Evolutionary conservation across 92 coral and sea anemone species (phyloP), one percentile per base, ranked within the genome.

Genomic region (Hydrozoanthus gracilis): DNA sequence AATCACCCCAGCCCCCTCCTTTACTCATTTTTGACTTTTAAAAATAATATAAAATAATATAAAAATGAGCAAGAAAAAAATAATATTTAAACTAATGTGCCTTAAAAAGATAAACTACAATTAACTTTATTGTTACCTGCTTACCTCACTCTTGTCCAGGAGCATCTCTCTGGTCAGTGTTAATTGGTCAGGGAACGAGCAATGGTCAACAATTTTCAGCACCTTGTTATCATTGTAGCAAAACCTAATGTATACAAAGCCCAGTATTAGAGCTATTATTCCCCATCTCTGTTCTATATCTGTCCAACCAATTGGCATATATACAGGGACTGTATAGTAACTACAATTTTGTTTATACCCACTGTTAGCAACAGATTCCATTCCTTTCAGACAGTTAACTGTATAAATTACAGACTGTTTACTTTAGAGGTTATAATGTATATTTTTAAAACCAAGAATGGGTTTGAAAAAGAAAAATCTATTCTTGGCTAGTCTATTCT

Each of bases 141-240:
- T 5, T 56, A 56, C 64, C 64, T 56, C 64, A 56, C 64, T 56
- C 9, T 0, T 56, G 64, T 5, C 64, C 64, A 0, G 64, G 64
- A 56, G 11, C 64, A 56, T 56, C 64, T 56, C 64, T 5, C 12
- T 56, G 64, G 64, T 56, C 64, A 56, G 64, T 56, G 64, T 56
- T 8, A 56, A 56, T 8, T 56, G 8, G 64, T 5, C 64, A 56
- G 64, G 64, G 64, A 56, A 56, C 9, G 64, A 56, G 64, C 64
- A 56, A 8, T 56, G 6, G 8, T 56, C 12, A 5, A 56, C 64
- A 56, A 56, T 3, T 56, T 56, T 56, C 64, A 5, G 64, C 64
- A 56, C 64, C 64, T 56, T 56, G 64, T 56, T 56, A 56, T 56
- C 64, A 56, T 56, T 56, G 64, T 56, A 56, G 64, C 64, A 56